phyloP scores from a whole-genome alignment of 2,113 vertebrate genomes.

The Alectura lathami region DNA sequence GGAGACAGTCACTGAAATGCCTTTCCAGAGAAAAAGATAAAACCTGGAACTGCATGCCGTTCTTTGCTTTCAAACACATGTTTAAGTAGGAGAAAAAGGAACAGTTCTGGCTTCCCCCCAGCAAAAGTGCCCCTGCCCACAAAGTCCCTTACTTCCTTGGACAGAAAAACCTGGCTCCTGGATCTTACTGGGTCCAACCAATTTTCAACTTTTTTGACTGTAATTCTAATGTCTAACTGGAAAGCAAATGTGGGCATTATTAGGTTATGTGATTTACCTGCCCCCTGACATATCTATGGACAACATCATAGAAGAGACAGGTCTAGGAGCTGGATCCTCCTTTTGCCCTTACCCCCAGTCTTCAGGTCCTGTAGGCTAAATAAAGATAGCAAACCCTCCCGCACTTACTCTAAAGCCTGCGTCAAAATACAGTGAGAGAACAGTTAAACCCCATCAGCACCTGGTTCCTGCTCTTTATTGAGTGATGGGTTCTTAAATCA shows the following conservation, averaged over 20 bases:
- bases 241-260: neutral
- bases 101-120: neutral
- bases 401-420: neutral
- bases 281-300: neutral
- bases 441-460: neutral
- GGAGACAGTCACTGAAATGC: neutral
- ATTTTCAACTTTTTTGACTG: neutral
- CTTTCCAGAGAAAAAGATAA: conserved; percentile 31
- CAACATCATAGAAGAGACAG: neutral
- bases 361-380: neutral
- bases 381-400: neutral
- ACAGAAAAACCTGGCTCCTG: neutral
- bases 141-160: neutral
- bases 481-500: neutral
- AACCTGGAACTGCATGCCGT: conserved; percentile 8
- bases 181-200: neutral
- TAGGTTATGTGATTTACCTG: neutral
- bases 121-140: neutral
- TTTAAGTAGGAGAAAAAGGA: neutral
- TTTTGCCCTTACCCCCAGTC: neutral
- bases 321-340: neutral
- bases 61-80: neutral
- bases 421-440: neutral
- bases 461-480: neutral
- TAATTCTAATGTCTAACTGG: neutral